Base-by-base conservation (phyloP, 2,797 vertebrate genomes). In the Sebastes alutus region DNA sequence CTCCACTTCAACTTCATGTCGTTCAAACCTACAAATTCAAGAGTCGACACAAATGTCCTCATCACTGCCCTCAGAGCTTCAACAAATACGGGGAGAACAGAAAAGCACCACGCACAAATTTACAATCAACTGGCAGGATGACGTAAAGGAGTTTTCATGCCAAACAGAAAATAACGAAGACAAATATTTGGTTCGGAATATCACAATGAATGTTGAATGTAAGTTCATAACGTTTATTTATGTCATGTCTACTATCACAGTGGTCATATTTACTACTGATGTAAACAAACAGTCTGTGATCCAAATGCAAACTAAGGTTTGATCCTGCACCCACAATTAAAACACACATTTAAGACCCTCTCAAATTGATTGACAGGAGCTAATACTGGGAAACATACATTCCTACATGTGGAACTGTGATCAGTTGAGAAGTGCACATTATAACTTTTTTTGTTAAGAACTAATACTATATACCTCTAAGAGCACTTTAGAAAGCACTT, bases 141-240 rank as follows among this genome's bases (percentile, higher is more conserved):
- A 96, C 25, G 77, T 81, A 10, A 85, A 0, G 11, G 20, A 2
- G 13, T 73, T 96, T 58, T 90, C 78, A 30, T 96, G 95, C 38
- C 61, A 81, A 73, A 73, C 76, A 22, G 0, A 1, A 4, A 1
- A n/a, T 0, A 86, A 58, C 11, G 2, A 0, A 0, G 87, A 94
- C 54, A 6, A 3, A 3, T 77, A 89, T 72, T 66, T 89, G 64
- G 72, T 66, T 20, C 71, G 2, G 23, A 81, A 30, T 0, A 6
- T 89, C 77, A 89, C 1, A 18, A 0, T 96, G 11, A 69, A 32
- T 13, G 91, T 96, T 6, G 25, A 88, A 87, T 86, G 95, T 96
- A 83, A 92, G 95, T 92, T 38, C 18, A 65, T 30, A 5, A 60
- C 22, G 18, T 60, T 23, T 4, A 55, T 59, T 59, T 12, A 25